Evolutionary conservation across 2,888 invertebrate species (phyloP).

Genomic region (Cephus spinipes): DNA sequence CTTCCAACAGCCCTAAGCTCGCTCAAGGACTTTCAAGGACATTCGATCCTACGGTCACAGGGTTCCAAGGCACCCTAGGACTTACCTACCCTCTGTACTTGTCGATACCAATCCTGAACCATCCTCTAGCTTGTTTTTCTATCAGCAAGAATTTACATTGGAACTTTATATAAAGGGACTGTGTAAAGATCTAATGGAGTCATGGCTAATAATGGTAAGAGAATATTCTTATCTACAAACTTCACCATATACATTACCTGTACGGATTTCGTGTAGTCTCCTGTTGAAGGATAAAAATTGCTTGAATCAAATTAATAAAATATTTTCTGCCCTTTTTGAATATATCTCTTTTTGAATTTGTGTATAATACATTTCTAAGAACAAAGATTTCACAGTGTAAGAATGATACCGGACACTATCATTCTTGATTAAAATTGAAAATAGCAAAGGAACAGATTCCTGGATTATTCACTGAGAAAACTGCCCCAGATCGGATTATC

Average conservation of each 20-base stretch:
- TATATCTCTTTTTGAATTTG: neutral
- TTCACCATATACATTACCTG: neutral
- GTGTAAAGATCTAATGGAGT: neutral
- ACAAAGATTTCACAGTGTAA: neutral
- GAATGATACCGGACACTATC: neutral
- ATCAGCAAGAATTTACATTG: neutral
- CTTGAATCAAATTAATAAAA: neutral
- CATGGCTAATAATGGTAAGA: neutral
- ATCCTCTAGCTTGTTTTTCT: neutral
- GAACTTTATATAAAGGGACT: neutral
- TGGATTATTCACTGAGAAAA: neutral
- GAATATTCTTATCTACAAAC: neutral
- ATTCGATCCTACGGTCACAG: conserved; percentile 10
- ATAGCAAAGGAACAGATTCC: neutral
- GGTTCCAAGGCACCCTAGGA: neutral
- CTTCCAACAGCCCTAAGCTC: conserved; percentile 29
- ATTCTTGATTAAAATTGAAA: neutral
- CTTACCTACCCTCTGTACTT: neutral
- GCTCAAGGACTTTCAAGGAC: conserved; percentile 37
- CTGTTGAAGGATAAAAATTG: neutral
- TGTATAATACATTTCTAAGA: neutral
- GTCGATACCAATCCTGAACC: neutral
- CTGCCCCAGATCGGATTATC: neutral
- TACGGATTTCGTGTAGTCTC: neutral
- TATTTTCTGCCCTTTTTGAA: neutral